These are phyloP conservation scores for Metalampra italica DNA, from an alignment of 2,888 invertebrate species.

Conservation along the genomic window DNA sequence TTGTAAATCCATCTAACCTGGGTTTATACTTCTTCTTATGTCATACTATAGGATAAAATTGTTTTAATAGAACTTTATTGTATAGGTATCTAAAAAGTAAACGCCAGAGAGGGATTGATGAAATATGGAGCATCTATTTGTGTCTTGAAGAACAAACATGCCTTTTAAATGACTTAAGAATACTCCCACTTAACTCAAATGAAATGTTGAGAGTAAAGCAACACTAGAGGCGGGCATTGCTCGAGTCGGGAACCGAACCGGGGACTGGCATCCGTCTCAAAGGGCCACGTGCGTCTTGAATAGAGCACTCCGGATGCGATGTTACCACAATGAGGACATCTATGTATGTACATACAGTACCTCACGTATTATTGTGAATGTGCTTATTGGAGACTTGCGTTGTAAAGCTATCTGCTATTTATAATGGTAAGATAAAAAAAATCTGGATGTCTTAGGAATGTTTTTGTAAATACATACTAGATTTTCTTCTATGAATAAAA, in stretches of 20 bases:
- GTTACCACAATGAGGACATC: slow-evolving; percentile 44
- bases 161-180: neutral
- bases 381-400: too few species aligned
- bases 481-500: too few species aligned
- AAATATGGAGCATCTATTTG: too few species aligned
- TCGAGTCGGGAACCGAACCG: slow-evolving; percentile 33
- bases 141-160: neutral
- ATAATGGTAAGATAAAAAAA: too few species aligned
- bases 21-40: too few species aligned
- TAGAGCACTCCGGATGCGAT: slow-evolving; percentile 60
- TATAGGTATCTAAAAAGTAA: neutral
- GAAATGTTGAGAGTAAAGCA: slow-evolving; percentile 8
- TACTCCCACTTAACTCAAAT: slow-evolving; percentile 17
- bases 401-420: too few species aligned
- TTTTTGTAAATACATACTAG: too few species aligned
- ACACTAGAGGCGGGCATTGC: slow-evolving; percentile 22
- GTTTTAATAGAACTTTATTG: too few species aligned
- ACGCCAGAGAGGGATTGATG: too few species aligned
- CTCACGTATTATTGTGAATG: slow-evolving; percentile 12
- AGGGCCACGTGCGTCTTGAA: slow-evolving; percentile 67
- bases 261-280: slow-evolving; percentile 52
- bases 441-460: too few species aligned
- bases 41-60: too few species aligned
- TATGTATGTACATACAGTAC: slow-evolving; percentile 30
- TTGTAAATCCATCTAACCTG: too few species aligned